Evolutionary conservation across 1,140 invertebrate species (phyloP), one percentile per base, ranked within the genome.

Genomic region (Rhagoletis zephyria): DNA sequence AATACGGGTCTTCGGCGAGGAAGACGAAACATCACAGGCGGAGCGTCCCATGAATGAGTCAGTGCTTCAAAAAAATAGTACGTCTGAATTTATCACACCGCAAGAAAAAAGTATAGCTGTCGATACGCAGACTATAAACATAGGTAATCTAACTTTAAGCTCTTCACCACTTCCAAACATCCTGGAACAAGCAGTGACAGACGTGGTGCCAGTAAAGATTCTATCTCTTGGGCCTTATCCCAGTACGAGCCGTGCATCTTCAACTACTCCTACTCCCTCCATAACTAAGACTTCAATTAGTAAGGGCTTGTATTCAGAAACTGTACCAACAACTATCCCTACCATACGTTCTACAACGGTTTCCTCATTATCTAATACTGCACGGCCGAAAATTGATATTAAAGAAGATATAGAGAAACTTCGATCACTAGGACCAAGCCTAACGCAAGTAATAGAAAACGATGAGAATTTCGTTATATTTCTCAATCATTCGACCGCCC

Each of bases 1-100:
- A 90, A 94, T 93, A 89, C 93, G 89, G 56, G 93, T 89, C 88
- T 88, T 90, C 88, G 94, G 91, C 89, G 94, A 90, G 87, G 94
- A 90, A 87, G 94, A 88, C 1, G 45, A 81, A 19, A 42, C 74
- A 10, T 81, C 60, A 64, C 42, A 60, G 48, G 63, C 14, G 19
- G 60, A 30, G 30, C 2, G 14, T 14, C 5, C 42, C 12, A 12
- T 30, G 9, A 63, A 30, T n/a, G 51, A n/a, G 81, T 19, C 12
- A 67, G 10, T 19, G 45, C 4, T 3, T 19, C n/a, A 85, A 51
- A 85, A 48, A 12, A 48, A 48, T 42, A 86, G 45, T 40, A 14
- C 51, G 40, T 6, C 30, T 64, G 70, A 88, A 87, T 59, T 63
- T n/a, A 60, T 59, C 4, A 87, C 70, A 77, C 87, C 48, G 1